Conservation (phyloP, 2,113 vertebrate genomes). For the Dicaeum eximium region DNA sequence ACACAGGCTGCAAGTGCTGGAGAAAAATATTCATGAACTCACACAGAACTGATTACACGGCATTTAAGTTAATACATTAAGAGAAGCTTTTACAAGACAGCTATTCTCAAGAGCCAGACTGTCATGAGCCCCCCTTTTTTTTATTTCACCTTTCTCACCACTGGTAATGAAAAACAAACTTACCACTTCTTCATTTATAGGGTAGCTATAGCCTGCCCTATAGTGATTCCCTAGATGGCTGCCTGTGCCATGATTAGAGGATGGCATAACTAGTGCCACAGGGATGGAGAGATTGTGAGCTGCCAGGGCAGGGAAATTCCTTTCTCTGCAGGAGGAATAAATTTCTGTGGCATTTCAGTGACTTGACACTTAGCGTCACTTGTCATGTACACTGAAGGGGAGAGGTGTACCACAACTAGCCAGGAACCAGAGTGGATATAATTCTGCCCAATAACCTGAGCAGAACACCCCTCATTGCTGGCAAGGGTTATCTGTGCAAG, state of each 20-base stretch:
- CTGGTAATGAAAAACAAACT: not conserved
- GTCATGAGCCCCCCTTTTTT: not conserved
- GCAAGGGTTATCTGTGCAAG: not conserved
- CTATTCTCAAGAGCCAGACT: not conserved
- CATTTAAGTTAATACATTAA: constrained; percentile 35
- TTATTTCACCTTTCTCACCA: not conserved
- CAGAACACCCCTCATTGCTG: not conserved
- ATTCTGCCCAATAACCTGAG: not conserved
- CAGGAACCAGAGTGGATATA: not conserved
- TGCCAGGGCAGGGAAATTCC: not conserved
- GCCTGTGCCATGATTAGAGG: not conserved
- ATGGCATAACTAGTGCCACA: not conserved
- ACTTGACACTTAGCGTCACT: not conserved
- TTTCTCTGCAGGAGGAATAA: not conserved
- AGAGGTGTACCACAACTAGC: not conserved
- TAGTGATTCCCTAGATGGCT: not conserved
- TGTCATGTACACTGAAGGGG: not conserved
- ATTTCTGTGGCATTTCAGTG: not conserved
- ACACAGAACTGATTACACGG: not conserved
- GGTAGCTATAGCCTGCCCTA: not conserved
- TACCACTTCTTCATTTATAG: not conserved
- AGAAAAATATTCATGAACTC: not conserved
- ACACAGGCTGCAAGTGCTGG: not conserved
- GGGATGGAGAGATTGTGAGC: not conserved
- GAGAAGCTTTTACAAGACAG: not conserved